Evolutionary conservation across 2,797 vertebrate genomes (phyloP).

Genomic region (Lagocephalus sceleratus): DNA sequence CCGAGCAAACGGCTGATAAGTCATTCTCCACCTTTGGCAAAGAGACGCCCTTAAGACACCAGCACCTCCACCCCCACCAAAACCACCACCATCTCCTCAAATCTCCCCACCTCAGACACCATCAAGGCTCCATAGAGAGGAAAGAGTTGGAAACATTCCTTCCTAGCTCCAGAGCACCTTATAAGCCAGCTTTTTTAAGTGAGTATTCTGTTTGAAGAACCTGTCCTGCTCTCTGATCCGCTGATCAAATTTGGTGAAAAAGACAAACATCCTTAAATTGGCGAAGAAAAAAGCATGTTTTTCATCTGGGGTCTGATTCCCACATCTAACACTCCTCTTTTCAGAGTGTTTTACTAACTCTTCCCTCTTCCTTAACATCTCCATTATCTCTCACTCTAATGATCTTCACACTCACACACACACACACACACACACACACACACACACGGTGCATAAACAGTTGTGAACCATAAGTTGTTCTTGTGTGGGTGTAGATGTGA

Average conservation of each 20-base stretch:
- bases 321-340: constrained; percentile 24
- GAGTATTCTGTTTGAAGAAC: constrained; percentile 77
- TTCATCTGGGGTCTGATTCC: constrained; percentile 40
- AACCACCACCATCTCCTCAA: constrained; percentile 31
- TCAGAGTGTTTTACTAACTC: constrained; percentile 55
- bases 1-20: constrained; percentile 78
- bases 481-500: constrained; percentile 31
- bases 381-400: constrained; percentile 35
- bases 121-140: constrained; percentile 77
- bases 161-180: constrained; percentile 88
- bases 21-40: constrained; percentile 98
- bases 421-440: constrained; percentile 7
- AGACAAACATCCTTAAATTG: constrained; percentile 25
- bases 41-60: constrained; percentile 73
- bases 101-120: constrained; percentile 40
- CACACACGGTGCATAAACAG: constrained; percentile 36
- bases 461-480: constrained; percentile 25
- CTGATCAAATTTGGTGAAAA: constrained; percentile 29
- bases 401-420: constrained; percentile 1
- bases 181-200: constrained; percentile 93
- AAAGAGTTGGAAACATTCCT: constrained; percentile 92
- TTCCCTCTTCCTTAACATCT: constrained; percentile 53
- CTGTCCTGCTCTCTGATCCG: constrained; percentile 31
- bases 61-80: constrained; percentile 52
- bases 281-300: constrained; percentile 32